Base-by-base conservation (phyloP, 2,888 invertebrate species). In the Drosophila atroscutellata region DNA sequence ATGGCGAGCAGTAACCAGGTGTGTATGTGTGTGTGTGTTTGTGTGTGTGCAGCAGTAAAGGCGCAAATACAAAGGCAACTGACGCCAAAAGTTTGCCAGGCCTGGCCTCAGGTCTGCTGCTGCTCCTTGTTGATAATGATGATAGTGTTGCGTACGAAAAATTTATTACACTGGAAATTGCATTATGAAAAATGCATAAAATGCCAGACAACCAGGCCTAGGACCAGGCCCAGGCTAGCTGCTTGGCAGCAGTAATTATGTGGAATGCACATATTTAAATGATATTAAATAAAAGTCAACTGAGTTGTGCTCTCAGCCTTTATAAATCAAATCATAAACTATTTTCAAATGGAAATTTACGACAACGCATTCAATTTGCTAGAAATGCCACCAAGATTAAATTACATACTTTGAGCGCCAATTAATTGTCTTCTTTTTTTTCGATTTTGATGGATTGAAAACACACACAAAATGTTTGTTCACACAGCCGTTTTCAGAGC, bases 171-270 rank as follows among this genome's bases (percentile, higher is more conserved):
- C 83, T 72, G 90, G 75, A 85, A 85, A 85, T 85, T 90, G 86
- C 90, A 83, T 90, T 89, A 90, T 90, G 90, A 90, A 86, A 89
- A 81, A 86, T 90, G 79, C 88, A 89, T 86, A 86, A 77, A 83
- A 73, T 73, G 55, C 39, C 42, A 56, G 49, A 34, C 18, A 42
- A 8, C 15, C 39, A 32, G 13, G 26, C 49, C 26, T 26, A 37
- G 55, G n/a, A 15, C 28, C 2, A 15, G 56, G 13, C 15, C n/a
- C 28, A 15, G 15, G 4, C 47, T 42, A 24, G 24, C 15, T 13
- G 45, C 45, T 45, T 55, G 58, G n/a, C 54, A 70, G 11, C 36
- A 57, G 34, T 66, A 77, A 77, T 81, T 77, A 58, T 81, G 57
- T 63, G 54, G 60, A 49, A 54, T 61, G 32, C 32, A 39, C 49